phyloP scores from a whole-genome alignment of 1,140 invertebrate species.

The Pseudomyrmex pallidus region DNA sequence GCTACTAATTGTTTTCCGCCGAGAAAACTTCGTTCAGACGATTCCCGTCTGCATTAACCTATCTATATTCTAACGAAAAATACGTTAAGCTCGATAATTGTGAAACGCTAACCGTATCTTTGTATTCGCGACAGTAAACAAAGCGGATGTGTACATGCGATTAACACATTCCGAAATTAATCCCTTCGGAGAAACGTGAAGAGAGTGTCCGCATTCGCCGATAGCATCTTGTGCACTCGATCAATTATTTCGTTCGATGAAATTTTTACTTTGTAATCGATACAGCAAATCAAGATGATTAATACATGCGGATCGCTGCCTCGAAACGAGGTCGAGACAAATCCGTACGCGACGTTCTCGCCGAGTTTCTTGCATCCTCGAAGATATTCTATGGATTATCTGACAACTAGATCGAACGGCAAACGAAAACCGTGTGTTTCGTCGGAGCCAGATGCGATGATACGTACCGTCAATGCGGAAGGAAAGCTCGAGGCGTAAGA shows the following conservation, averaged over 20 bases:
- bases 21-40: constrained; percentile 69
- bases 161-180: constrained; percentile 31
- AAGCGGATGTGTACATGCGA: neutral
- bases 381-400: constrained; percentile 33
- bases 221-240: constrained; percentile 9
- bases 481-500: constrained; percentile 73
- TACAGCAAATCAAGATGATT: neutral
- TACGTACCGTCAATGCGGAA: constrained; percentile 73
- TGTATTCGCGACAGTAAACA: neutral
- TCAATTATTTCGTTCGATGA: neutral
- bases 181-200: neutral
- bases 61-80: constrained; percentile 59
- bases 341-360: constrained; percentile 5
- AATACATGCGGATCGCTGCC: neutral
- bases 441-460: constrained; percentile 37
- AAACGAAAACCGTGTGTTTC: constrained; percentile 44
- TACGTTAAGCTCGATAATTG: constrained; percentile 29
- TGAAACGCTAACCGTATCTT: constrained; percentile 1
- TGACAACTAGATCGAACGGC: constrained; percentile 3
- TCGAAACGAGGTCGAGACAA: constrained; percentile 21
- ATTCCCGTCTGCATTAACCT: constrained; percentile 56
- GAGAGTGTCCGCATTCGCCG: neutral
- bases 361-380: neutral
- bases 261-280: too few relatives aligned
- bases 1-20: constrained; percentile 75